A percentile compares a stretch with the other conserved stretches of the same genome.
Conservation (phyloP, 2,797 vertebrate species). For the Myotis vivesi region DNA sequence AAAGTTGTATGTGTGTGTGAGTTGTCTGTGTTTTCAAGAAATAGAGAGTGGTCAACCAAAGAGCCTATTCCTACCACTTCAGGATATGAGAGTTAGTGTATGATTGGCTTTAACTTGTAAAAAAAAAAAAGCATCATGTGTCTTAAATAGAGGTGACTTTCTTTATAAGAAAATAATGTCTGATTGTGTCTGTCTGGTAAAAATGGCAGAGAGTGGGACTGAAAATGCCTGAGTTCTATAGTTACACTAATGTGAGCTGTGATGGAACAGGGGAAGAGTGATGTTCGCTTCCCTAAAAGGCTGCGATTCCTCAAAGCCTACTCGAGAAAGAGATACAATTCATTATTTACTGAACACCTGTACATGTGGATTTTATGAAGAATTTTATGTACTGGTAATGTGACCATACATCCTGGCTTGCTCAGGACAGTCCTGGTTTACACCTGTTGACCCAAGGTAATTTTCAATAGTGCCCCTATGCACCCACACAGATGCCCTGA, state of each 20-base stretch:
- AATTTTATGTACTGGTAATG: neutral
- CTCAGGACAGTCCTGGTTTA: neutral
- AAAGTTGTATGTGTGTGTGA: neutral
- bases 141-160: neutral
- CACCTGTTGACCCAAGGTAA: neutral
- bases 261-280: no score
- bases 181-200: neutral
- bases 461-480: neutral
- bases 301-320: neutral
- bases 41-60: neutral
- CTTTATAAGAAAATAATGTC: neutral
- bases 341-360: neutral
- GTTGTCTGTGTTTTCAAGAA: neutral
- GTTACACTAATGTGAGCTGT: neutral
- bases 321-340: neutral
- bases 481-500: neutral
- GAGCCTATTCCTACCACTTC: neutral
- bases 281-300: neutral
- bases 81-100: neutral
- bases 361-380: neutral
- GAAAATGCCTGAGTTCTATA: neutral
- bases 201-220: neutral
- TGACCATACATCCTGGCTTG: neutral
- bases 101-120: neutral
- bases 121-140: neutral